These are phyloP conservation scores for Alitta virens DNA, from an alignment of 2,888 invertebrate species.

Conservation along the genomic window DNA sequence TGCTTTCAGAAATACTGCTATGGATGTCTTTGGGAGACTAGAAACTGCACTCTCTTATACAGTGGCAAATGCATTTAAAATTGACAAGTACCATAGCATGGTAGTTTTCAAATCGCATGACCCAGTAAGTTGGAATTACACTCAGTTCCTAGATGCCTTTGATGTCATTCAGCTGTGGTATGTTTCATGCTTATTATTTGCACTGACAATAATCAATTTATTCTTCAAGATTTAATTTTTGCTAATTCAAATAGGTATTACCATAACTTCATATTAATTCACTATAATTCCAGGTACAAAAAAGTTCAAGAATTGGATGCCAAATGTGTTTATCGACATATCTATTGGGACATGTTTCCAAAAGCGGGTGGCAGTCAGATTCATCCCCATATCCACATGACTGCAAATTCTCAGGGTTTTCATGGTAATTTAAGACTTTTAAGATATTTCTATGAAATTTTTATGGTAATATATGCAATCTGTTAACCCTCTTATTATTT, in stretches of 20 bases:
- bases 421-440: conserved; percentile 18
- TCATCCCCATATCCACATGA: conserved; percentile 54
- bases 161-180: conserved; percentile 53
- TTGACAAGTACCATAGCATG: conserved; percentile 57
- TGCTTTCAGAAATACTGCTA: conserved; percentile 50
- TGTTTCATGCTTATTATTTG: too few relatives aligned
- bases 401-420: conserved; percentile 38
- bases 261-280: neutral
- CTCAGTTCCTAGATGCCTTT: conserved; percentile 52
- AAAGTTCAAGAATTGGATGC: neutral
- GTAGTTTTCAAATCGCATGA: conserved; percentile 55
- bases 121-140: conserved; percentile 50
- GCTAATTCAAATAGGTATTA: neutral
- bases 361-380: conserved; percentile 55
- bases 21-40: conserved; percentile 56
- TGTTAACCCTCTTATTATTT: too few relatives aligned
- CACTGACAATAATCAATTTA: neutral
- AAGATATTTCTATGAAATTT: too few relatives aligned
- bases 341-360: conserved; percentile 48
- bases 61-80: conserved; percentile 58
- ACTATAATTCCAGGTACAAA: neutral
- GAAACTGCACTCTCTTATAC: conserved; percentile 51
- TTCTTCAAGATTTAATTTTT: neutral
- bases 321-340: neutral
- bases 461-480: too few relatives aligned